A percentile compares a stretch with the other conserved stretches of the same genome.
Evolutionary conservation across 2,888 invertebrate species (phyloP).

Genomic region (Slavum lentiscoides): DNA sequence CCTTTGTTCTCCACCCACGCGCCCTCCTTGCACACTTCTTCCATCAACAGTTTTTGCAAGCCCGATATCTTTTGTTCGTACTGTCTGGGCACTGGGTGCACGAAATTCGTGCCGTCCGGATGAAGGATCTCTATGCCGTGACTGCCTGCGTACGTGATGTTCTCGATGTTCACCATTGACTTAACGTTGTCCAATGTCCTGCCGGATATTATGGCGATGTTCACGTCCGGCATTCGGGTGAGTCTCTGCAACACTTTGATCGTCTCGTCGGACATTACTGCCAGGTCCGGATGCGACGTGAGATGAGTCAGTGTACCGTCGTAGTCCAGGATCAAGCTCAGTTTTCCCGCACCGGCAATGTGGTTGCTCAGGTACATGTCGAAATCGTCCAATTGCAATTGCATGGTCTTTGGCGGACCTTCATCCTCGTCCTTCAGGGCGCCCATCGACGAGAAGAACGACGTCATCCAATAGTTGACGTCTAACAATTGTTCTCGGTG

Average conservation of each 20-base stretch:
- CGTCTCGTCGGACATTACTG: slow-evolving; percentile 60
- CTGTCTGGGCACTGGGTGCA: slow-evolving; percentile 61
- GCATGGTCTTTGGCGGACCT: slow-evolving; percentile 59
- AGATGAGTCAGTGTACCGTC: slow-evolving; percentile 61
- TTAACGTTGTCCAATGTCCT: slow-evolving; percentile 60
- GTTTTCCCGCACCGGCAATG: slow-evolving; percentile 59
- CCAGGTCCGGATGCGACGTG: slow-evolving; percentile 61
- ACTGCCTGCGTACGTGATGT: slow-evolving; percentile 61
- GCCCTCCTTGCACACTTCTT: slow-evolving; percentile 60
- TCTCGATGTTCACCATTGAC: slow-evolving; percentile 60
- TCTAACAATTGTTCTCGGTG: slow-evolving; percentile 60
- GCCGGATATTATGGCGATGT: slow-evolving; percentile 61
- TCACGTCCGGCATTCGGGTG: slow-evolving; percentile 60
- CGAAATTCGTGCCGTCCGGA: slow-evolving; percentile 61
- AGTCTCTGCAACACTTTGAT: slow-evolving; percentile 60
- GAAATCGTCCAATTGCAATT: slow-evolving; percentile 60
- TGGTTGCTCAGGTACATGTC: slow-evolving; percentile 59
- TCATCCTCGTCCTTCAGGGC: slow-evolving; percentile 58
- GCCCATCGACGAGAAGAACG: slow-evolving; percentile 60
- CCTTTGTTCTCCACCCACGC: slow-evolving; percentile 62
- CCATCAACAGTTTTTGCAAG: slow-evolving; percentile 59
- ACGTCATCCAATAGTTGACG: slow-evolving; percentile 61
- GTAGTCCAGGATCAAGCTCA: slow-evolving; percentile 61
- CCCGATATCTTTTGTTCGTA: slow-evolving; percentile 59
- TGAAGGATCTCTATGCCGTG: slow-evolving; percentile 61